phyloP scores from a whole-genome alignment of 2,113 vertebrate species.

The Amblyopsis rosae region DNA sequence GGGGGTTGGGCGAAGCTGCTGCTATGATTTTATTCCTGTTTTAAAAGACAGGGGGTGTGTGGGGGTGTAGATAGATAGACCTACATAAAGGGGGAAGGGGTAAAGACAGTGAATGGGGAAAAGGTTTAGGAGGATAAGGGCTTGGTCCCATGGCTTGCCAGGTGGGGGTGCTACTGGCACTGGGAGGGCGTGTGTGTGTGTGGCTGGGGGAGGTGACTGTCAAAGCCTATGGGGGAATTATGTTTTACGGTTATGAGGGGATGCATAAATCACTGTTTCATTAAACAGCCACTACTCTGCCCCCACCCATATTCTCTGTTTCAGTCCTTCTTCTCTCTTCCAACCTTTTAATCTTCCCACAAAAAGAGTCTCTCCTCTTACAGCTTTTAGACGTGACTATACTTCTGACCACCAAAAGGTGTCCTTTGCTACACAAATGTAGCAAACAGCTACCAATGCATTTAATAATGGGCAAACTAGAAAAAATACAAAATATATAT shows the following conservation, averaged over 20 bases:
- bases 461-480: too few species aligned
- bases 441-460: too few species aligned
- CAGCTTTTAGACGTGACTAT: neutral
- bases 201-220: slow-evolving; percentile 40
- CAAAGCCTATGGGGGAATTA: slow-evolving; percentile 58
- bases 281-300: slow-evolving; percentile 61
- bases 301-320: slow-evolving; percentile 3
- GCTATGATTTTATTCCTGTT: slow-evolving; percentile 55
- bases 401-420: too few species aligned
- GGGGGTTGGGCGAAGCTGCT: slow-evolving; percentile 40
- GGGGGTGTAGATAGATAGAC: neutral
- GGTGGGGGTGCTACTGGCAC: slow-evolving; percentile 26
- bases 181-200: slow-evolving; percentile 16
- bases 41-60: slow-evolving; percentile 31
- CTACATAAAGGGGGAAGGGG: slow-evolving; percentile 27
- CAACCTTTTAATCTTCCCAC: neutral
- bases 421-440: neutral
- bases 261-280: slow-evolving; percentile 75
- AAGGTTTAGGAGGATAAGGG: slow-evolving; percentile 31
- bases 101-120: slow-evolving; percentile 7
- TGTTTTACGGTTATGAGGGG: slow-evolving; percentile 68
- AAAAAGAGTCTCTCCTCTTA: neutral
- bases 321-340: neutral
- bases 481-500: too few species aligned
- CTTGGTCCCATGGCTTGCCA: slow-evolving; percentile 26